Percentiles rank a stretch among this genome's conserved stretches.
These are phyloP conservation scores for Lochmaea capreae DNA, from an alignment of 2,888 invertebrate species.

Conservation along the genomic window DNA sequence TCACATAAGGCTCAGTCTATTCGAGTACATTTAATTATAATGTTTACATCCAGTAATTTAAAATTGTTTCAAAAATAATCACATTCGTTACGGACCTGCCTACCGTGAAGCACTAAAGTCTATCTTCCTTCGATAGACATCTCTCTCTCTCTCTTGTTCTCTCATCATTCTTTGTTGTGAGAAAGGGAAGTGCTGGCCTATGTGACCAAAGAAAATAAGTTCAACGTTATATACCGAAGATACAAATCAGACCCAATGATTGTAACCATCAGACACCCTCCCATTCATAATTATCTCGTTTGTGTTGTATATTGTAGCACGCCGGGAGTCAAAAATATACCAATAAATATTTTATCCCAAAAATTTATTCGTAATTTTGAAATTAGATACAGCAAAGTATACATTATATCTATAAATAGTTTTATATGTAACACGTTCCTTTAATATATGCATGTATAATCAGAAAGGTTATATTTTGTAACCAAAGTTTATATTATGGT, in stretches of 20 bases:
- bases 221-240: constrained; percentile 30
- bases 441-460: not conserved
- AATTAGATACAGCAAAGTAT: not conserved
- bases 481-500: not conserved
- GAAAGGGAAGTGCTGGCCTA: constrained; percentile 38
- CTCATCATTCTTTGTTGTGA: constrained; percentile 42
- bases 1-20: too few relatives aligned
- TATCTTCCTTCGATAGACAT: constrained; percentile 32
- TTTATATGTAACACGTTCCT: constrained; percentile 2
- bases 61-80: not conserved
- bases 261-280: constrained; percentile 4
- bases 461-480: not conserved
- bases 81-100: constrained; percentile 25
- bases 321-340: not conserved
- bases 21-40: too few relatives aligned
- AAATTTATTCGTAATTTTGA: not conserved
- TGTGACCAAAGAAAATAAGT: constrained; percentile 37
- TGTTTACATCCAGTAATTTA: too few relatives aligned
- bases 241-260: constrained; percentile 33
- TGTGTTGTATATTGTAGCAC: not conserved
- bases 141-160: constrained; percentile 24
- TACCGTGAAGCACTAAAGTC: constrained; percentile 29
- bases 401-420: not conserved
- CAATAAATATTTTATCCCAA: not conserved
- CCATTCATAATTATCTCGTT: constrained; percentile 11